These are phyloP conservation scores for Drosophila crucigera DNA, from an alignment of 2,888 invertebrate genomes.

Conservation along the genomic window DNA sequence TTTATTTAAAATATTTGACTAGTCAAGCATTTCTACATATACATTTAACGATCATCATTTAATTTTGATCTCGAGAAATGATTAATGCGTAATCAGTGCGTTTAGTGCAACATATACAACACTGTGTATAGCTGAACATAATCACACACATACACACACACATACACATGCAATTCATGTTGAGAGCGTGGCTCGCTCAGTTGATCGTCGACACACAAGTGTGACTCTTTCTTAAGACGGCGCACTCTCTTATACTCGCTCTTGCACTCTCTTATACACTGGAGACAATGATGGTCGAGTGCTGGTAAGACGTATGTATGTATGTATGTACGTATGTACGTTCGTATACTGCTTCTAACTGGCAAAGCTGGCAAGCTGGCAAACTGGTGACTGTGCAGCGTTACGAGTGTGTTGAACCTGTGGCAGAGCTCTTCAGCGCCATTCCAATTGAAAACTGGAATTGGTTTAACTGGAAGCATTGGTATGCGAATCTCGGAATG, in stretches of 20 bases:
- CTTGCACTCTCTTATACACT: constrained; percentile 29
- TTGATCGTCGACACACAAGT: constrained; percentile 1
- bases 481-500: constrained; percentile 81
- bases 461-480: constrained; percentile 81
- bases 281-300: constrained; percentile 10
- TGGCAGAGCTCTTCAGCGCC: constrained; percentile 53
- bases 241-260: constrained; percentile 41
- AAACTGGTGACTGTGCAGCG: constrained; percentile 58
- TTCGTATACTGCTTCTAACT: constrained; percentile 67
- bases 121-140: not conserved
- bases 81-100: not conserved
- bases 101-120: constrained; percentile 2
- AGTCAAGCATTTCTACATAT: not conserved
- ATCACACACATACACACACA: not conserved
- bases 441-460: constrained; percentile 81
- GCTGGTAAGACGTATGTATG: constrained; percentile 28
- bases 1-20: not conserved
- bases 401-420: constrained; percentile 75
- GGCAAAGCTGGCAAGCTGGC: constrained; percentile 51
- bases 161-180: not conserved
- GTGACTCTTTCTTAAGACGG: constrained; percentile 6
- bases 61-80: not conserved
- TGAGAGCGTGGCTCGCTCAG: constrained; percentile 9
- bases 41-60: not conserved
- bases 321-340: not conserved